Base-by-base conservation (phyloP, 2,888 invertebrate genomes). In the Drosophila prolongata region DNA sequence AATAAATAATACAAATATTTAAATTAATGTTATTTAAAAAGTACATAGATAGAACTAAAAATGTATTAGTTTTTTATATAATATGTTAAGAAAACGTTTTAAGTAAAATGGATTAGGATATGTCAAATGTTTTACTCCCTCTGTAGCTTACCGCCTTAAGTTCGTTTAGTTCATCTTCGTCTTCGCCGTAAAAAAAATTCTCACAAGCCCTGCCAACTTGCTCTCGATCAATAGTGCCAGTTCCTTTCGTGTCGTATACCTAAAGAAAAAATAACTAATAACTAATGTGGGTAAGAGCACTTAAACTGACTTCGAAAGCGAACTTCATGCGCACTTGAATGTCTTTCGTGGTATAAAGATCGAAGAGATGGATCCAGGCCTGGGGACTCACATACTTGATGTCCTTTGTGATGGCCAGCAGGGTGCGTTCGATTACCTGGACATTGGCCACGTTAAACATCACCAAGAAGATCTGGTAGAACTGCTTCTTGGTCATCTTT, bases 141-240 rank as follows among this genome's bases (percentile, higher is more conserved):
- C 0, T 16, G 5, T 2, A 42, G 2, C 77, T 35, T 68, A 91
- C 91, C 69, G 88, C 83, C 61, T 83, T 88, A 13, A 91, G 19
- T 65, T 96, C 96, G 66, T 95, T 95, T 52, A 96, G 95, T 78
- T 96, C 96, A 70, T 96, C 96, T 53, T 94, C 94, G 69, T 95
- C 94, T 1, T 94, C 93, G 2, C 90, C 91, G 1, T 64, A 82
- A 93, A 95, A 52, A 93, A 93, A 73, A 93, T 87, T 71, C 27
- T 86, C 75, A 35, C 89, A 87, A 11, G 91, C 89, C 75, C 77
- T 69, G 14, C 95, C 95, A 93, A 96, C 95, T 14, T 94, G 95
- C 81, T 96, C 96, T 34, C 95, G 93, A 37, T 95, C 94, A 27
- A 97, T 93, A 66, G 93, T 91, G 0, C 95, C 95, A 79, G 95